Evolutionary conservation across 2,888 invertebrate genomes (phyloP).

Genomic region (Chymomyza caudatula): DNA sequence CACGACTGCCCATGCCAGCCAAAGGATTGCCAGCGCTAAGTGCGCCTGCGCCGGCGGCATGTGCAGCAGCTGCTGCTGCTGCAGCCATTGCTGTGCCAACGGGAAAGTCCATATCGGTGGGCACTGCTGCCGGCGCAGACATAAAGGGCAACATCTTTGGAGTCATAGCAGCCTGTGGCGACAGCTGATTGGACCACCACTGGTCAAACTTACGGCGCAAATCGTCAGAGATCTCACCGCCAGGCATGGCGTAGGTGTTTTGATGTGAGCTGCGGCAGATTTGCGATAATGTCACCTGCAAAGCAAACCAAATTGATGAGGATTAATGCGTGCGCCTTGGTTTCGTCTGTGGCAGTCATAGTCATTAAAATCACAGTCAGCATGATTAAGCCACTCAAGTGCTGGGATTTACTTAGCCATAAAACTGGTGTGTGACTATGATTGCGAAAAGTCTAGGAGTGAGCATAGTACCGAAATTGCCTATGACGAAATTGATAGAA

Average conservation of each 20-base stretch:
- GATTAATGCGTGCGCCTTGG: slow-evolving; percentile 16
- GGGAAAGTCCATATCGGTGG: slow-evolving; percentile 76
- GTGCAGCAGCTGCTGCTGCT: slow-evolving; percentile 79
- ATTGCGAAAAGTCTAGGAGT: not conserved
- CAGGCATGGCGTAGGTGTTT: slow-evolving; percentile 82
- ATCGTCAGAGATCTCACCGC: slow-evolving; percentile 89
- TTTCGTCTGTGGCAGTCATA: not conserved
- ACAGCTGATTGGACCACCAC: slow-evolving; percentile 90
- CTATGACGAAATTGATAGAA: slow-evolving; percentile 56
- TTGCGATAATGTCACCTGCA: slow-evolving; percentile 88
- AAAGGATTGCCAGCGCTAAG: slow-evolving; percentile 54
- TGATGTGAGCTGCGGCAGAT: slow-evolving; percentile 88
- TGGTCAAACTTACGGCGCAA: slow-evolving; percentile 92
- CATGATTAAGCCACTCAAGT: slow-evolving; percentile 56
- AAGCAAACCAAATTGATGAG: slow-evolving; percentile 17
- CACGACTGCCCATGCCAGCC: slow-evolving; percentile 62
- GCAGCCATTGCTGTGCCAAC: slow-evolving; percentile 78
- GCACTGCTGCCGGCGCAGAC: slow-evolving; percentile 73
- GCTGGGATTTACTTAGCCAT: slow-evolving; percentile 69
- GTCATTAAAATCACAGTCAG: slow-evolving; percentile 71
- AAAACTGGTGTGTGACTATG: slow-evolving; percentile 43
- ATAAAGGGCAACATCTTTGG: slow-evolving; percentile 79
- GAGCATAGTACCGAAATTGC: slow-evolving; percentile 34
- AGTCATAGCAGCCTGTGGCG: slow-evolving; percentile 80
- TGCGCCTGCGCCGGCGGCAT: slow-evolving; percentile 65